These are phyloP conservation scores for Protonemura montana DNA, from an alignment of 2,888 invertebrate genomes.

Conservation along the genomic window DNA sequence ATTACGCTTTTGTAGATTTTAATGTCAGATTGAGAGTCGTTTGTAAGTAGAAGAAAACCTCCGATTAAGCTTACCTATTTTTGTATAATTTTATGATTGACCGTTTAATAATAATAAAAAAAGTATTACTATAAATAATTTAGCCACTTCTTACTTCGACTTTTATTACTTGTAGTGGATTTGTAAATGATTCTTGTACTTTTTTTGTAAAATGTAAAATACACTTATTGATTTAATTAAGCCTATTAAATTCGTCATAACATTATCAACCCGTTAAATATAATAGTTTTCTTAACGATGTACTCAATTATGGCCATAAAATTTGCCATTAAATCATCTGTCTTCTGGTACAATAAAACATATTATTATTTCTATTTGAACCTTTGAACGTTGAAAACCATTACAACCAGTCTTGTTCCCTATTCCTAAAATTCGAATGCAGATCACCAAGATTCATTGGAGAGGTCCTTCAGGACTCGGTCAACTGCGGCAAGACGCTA, in stretches of 20 bases:
- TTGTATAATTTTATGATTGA: background rate
- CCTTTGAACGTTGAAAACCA: too few species aligned
- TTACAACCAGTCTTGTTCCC: too few species aligned
- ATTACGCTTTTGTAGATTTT: conserved; percentile 16
- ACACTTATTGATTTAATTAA: conserved; percentile 31
- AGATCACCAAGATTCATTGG: too few species aligned
- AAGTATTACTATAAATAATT: background rate
- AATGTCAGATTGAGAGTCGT: background rate
- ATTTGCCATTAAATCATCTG: background rate
- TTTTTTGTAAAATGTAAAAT: conserved; percentile 30
- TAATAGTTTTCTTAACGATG: background rate
- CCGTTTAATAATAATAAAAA: background rate
- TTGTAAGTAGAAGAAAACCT: background rate
- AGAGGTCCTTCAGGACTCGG: too few species aligned
- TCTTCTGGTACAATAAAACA: background rate
- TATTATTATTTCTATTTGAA: conserved; percentile 5
- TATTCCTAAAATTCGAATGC: too few species aligned
- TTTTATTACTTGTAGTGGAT: background rate
- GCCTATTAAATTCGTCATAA: background rate
- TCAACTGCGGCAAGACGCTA: too few species aligned
- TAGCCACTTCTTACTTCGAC: background rate
- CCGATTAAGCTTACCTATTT: conserved; percentile 14
- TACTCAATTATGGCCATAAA: conserved; percentile 15
- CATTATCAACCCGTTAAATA: background rate
- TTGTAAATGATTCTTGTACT: background rate